These are phyloP conservation scores for Anser brachyrhynchus DNA, from an alignment of 2,113 vertebrate genomes.

Conservation along the genomic window DNA sequence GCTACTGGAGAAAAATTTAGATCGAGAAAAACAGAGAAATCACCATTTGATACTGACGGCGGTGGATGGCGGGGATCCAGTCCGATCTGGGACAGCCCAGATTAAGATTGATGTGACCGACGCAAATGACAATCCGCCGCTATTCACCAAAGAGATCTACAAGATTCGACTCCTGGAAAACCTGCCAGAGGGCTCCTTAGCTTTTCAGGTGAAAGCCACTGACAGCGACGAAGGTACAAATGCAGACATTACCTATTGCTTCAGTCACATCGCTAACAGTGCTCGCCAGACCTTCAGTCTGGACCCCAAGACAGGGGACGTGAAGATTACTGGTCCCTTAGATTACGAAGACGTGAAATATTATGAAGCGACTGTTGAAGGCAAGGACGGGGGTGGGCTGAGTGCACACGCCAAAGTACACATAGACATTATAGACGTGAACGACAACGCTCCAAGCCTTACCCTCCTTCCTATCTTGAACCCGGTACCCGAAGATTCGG, in stretches of 20 bases:
- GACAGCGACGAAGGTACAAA: slow-evolving; percentile 80
- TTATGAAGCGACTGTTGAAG: slow-evolving; percentile 78
- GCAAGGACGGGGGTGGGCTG: slow-evolving; percentile 80
- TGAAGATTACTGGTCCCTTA: slow-evolving; percentile 66
- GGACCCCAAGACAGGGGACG: slow-evolving; percentile 75
- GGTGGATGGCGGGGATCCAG: slow-evolving; percentile 78
- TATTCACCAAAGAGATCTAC: slow-evolving; percentile 75
- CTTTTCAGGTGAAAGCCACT: slow-evolving; percentile 74
- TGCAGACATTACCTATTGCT: slow-evolving; percentile 74
- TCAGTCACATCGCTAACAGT: slow-evolving; percentile 28
- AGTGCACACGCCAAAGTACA: slow-evolving; percentile 77
- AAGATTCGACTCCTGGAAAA: slow-evolving; percentile 74
- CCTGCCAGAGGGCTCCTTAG: slow-evolving; percentile 55
- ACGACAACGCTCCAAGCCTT: slow-evolving; percentile 75
- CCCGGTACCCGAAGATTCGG: slow-evolving; percentile 58
- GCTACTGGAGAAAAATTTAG: slow-evolving; percentile 76
- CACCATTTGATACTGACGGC: slow-evolving; percentile 76
- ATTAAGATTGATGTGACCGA: slow-evolving; percentile 78
- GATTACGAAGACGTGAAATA: slow-evolving; percentile 82
- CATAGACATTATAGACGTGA: slow-evolving; percentile 79
- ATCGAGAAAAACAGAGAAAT: slow-evolving; percentile 68
- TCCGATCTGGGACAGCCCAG: slow-evolving; percentile 69
- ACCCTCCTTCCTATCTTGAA: slow-evolving; percentile 48
- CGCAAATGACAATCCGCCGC: slow-evolving; percentile 80
- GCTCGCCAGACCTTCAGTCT: slow-evolving; percentile 60